These are phyloP conservation scores for Tapirus terrestris DNA, from an alignment of 2,113 vertebrate species.

Conservation along the genomic window DNA sequence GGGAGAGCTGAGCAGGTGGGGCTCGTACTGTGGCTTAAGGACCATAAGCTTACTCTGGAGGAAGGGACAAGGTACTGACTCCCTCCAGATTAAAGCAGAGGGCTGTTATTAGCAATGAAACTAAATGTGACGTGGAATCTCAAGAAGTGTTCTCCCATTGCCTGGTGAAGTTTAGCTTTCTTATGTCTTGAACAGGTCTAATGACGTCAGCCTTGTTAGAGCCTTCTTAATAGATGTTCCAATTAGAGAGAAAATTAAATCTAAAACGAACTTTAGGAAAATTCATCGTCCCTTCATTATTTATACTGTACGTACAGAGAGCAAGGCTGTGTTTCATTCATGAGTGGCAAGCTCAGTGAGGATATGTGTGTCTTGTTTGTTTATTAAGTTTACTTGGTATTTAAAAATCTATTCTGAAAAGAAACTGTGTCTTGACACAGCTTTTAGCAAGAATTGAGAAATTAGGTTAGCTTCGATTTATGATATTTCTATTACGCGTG, in stretches of 20 bases:
- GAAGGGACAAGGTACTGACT: background rate
- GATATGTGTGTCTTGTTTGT: background rate
- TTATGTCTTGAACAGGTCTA: conserved; percentile 29
- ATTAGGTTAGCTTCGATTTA: background rate
- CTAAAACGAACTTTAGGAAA: conserved; percentile 42
- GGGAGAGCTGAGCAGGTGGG: background rate
- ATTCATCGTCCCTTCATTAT: background rate
- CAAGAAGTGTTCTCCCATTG: background rate
- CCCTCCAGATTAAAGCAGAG: background rate
- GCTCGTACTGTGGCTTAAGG: background rate
- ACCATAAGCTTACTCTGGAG: background rate
- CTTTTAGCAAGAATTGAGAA: background rate
- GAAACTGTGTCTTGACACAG: background rate
- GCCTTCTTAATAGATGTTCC: conserved; percentile 44
- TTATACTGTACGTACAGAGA: background rate
- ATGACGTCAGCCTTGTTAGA: conserved; percentile 47
- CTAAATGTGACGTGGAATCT: background rate
- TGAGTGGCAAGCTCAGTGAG: background rate
- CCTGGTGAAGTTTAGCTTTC: background rate
- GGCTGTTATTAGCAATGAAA: background rate
- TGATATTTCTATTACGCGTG: background rate
- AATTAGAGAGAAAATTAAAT: conserved; percentile 53
- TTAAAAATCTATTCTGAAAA: conserved; percentile 33
- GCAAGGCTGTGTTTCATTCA: background rate
- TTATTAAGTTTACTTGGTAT: background rate